Evolutionary conservation across 1,140 invertebrate genomes (phyloP).

Genomic region (Centruroides sculpturatus): DNA sequence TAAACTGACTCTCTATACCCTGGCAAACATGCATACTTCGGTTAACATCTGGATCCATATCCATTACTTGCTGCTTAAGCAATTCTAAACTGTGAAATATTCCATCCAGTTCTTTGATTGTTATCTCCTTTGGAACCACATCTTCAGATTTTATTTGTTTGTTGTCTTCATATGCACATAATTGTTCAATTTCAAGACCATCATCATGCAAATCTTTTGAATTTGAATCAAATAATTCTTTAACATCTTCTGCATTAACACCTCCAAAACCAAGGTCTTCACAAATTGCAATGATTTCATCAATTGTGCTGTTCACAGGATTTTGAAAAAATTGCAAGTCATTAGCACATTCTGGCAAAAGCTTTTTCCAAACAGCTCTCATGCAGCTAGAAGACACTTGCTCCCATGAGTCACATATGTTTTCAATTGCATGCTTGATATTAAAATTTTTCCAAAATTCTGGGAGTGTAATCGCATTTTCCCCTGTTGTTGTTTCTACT

Average conservation of each 20-base stretch:
- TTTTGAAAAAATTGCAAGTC: neutral
- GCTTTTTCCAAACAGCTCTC: neutral
- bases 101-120: too few relatives aligned
- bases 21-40: too few relatives aligned
- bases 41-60: too few relatives aligned
- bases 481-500: neutral
- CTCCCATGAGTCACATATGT: neutral
- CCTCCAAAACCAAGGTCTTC: slow-evolving; percentile 41
- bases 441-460: slow-evolving; percentile 27
- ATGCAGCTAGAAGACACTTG: neutral
- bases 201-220: slow-evolving; percentile 25
- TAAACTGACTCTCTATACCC: too few relatives aligned
- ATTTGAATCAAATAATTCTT: neutral
- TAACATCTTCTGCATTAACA: neutral
- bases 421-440: neutral
- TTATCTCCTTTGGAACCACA: too few relatives aligned
- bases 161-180: too few relatives aligned
- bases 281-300: neutral
- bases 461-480: neutral
- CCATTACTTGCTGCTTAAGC: too few relatives aligned
- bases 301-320: neutral
- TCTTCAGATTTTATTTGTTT: too few relatives aligned
- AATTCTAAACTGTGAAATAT: too few relatives aligned
- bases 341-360: neutral
- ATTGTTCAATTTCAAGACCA: slow-evolving; percentile 13